A percentile compares a stretch with the other conserved stretches of the same genome.
phyloP scores from a whole-genome alignment of 2,797 vertebrate species.

The Linurgus olivaceus region DNA sequence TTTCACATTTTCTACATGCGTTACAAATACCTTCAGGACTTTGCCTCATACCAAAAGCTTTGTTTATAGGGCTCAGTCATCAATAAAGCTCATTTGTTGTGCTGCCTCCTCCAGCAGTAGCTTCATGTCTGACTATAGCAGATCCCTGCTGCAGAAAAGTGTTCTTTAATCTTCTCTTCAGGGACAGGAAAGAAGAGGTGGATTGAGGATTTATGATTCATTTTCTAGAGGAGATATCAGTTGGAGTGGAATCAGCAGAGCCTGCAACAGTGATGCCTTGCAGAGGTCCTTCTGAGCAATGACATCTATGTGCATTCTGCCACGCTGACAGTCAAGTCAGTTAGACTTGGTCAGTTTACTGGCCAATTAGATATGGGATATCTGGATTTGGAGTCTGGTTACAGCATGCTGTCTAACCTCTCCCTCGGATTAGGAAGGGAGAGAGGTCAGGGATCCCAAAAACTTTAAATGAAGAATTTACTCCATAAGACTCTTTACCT shows the following conservation, averaged over 20 bases:
- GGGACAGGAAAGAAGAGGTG: background rate
- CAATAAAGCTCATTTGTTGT: background rate
- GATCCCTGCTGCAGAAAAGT: background rate
- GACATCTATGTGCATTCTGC: background rate
- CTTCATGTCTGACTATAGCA: background rate
- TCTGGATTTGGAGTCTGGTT: background rate
- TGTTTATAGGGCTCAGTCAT: background rate
- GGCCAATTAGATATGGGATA: background rate
- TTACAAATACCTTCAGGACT: background rate
- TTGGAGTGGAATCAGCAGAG: background rate
- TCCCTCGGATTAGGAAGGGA: background rate
- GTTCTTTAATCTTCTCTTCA: background rate
- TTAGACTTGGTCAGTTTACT: background rate
- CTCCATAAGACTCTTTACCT: background rate
- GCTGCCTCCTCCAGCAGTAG: background rate
- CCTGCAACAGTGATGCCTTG: background rate
- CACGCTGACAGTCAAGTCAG: fast-evolving
- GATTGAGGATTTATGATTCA: background rate
- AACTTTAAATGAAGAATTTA: background rate
- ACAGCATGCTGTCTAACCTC: background rate
- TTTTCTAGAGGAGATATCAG: background rate
- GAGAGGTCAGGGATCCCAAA: fast-evolving
- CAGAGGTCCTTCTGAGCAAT: background rate
- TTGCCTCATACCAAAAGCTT: background rate
- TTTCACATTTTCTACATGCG: background rate